Conservation (phyloP, 1,140 invertebrate species). For the Coptotermes formosanus region DNA sequence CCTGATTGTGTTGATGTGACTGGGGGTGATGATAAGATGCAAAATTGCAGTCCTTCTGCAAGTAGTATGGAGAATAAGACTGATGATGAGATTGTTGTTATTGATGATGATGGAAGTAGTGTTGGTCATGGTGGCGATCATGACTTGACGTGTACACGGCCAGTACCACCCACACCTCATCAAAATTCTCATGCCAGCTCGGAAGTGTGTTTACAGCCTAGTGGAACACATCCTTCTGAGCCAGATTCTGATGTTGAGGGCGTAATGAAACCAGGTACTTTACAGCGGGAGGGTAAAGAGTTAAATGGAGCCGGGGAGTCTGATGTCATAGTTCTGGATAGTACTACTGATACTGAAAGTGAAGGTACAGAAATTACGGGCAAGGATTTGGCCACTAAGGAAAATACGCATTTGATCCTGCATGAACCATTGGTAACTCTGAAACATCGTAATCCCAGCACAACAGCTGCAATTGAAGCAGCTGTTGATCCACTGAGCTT, state of each 20-base stretch:
- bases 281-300: no score
- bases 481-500: conserved; percentile 15
- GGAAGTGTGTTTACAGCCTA: background rate
- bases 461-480: background rate
- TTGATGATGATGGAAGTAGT: background rate
- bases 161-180: no score
- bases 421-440: conserved; percentile 6
- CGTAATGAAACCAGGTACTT: background rate
- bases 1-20: no score
- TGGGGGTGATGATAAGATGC: no score
- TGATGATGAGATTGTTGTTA: background rate
- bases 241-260: background rate
- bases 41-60: background rate
- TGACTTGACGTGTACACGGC: no score
- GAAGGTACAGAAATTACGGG: no score
- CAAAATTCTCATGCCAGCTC: no score
- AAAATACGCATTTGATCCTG: background rate
- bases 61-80: background rate
- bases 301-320: background rate
- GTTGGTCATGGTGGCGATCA: background rate
- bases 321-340: background rate
- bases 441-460: background rate
- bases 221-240: background rate
- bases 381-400: background rate
- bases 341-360: no score